These are phyloP conservation scores for Pammene fasciana DNA, from an alignment of 2,888 invertebrate species.

Conservation along the genomic window DNA sequence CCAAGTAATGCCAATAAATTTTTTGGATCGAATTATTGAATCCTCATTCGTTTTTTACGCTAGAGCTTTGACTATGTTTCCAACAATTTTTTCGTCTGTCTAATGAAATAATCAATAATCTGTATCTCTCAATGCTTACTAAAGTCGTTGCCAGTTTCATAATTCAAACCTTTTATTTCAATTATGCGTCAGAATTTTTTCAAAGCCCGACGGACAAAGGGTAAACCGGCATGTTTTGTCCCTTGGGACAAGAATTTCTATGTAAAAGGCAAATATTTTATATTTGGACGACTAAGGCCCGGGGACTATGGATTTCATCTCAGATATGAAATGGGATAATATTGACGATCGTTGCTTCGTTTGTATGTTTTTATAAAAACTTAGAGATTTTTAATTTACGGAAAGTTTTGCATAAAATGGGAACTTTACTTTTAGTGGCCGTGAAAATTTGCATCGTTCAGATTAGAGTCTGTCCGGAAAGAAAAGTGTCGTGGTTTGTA, in stretches of 20 bases:
- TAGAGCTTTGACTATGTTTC: too few species aligned
- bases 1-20: too few species aligned
- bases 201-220: conserved; percentile 12
- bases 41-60: too few species aligned
- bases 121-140: not conserved
- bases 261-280: conserved; percentile 35
- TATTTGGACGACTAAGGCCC: conserved; percentile 9
- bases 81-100: too few species aligned
- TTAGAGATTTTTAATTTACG: not conserved
- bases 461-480: too few species aligned
- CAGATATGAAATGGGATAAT: conserved; percentile 16
- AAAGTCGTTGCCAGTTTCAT: not conserved
- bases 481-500: too few species aligned
- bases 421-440: too few species aligned
- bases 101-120: not conserved
- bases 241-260: conserved; percentile 30
- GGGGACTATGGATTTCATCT: conserved; percentile 7
- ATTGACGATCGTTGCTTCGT: conserved; percentile 21
- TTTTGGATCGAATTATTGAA: too few species aligned
- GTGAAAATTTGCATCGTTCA: too few species aligned
- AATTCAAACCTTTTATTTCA: conserved; percentile 22
- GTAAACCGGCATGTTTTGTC: conserved; percentile 2
- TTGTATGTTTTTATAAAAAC: conserved; percentile 2
- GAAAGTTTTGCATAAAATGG: too few species aligned
- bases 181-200: conserved; percentile 14